phyloP scores from a whole-genome alignment of 2,113 vertebrate genomes.

The Chrysemys picta region DNA sequence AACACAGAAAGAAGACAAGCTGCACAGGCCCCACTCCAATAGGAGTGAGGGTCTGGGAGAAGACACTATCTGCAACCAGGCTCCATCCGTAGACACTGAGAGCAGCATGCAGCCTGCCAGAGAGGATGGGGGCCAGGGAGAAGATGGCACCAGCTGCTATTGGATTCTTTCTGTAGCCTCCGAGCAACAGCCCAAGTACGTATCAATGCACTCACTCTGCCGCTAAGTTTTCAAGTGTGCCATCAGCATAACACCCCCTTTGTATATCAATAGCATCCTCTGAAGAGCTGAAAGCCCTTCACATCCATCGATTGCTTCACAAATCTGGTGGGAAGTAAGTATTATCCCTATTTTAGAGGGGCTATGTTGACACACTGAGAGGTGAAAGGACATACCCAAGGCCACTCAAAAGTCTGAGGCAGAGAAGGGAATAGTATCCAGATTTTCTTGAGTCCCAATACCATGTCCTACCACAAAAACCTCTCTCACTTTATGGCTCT shows the following conservation, averaged over 20 bases:
- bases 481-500: not conserved
- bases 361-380: not conserved
- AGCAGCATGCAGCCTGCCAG: not conserved
- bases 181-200: not conserved
- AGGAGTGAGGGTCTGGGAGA: not conserved
- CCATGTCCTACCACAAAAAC: not conserved
- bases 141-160: not conserved
- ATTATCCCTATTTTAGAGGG: not conserved
- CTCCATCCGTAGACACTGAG: not conserved
- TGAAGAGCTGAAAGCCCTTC: not conserved
- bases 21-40: not conserved
- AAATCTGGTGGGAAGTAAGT: not conserved
- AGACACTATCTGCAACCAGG: not conserved
- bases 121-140: not conserved
- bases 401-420: not conserved
- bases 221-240: not conserved
- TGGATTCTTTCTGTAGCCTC: not conserved
- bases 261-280: not conserved
- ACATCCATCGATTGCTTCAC: not conserved
- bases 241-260: not conserved
- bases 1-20: not conserved
- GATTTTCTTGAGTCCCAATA: not conserved
- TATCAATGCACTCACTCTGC: not conserved
- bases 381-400: not conserved
- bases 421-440: not conserved